These are phyloP conservation scores for Tichodroma muraria DNA, from an alignment of 2,113 vertebrate species.

Conservation along the genomic window DNA sequence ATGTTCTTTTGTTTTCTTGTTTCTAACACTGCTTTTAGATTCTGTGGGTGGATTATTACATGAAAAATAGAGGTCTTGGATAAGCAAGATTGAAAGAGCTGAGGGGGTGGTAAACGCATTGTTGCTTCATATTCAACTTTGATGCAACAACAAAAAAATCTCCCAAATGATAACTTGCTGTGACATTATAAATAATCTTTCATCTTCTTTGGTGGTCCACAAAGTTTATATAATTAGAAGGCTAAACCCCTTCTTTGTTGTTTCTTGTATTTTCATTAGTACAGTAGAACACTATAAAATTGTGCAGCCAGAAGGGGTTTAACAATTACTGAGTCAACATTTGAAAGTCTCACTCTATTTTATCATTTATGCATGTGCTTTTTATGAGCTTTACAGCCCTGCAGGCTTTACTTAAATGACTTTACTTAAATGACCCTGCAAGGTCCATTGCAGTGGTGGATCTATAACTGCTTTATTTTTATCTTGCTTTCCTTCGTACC, in stretches of 20 bases:
- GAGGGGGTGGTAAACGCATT: slow-evolving; percentile 24
- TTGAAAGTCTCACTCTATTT: slow-evolving; percentile 64
- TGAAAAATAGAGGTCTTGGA: slow-evolving; percentile 21
- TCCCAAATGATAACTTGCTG: slow-evolving; percentile 61
- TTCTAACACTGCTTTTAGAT: slow-evolving; percentile 17
- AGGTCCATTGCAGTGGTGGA: slow-evolving; percentile 23
- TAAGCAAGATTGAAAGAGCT: slow-evolving; percentile 29
- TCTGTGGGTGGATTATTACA: slow-evolving; percentile 30
- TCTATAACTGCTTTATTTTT: slow-evolving; percentile 9
- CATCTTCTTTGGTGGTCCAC: slow-evolving; percentile 71
- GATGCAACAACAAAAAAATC: slow-evolving; percentile 43
- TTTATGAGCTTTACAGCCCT: slow-evolving; percentile 64
- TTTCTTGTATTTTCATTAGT: slow-evolving; percentile 66
- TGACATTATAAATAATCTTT: slow-evolving; percentile 67
- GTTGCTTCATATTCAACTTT: slow-evolving; percentile 60
- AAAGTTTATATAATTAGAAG: slow-evolving; percentile 64
- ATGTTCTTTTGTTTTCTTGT: not conserved
- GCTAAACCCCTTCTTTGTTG: slow-evolving; percentile 57
- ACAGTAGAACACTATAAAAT: slow-evolving; percentile 69
- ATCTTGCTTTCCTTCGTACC: not conserved
- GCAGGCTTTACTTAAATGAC: slow-evolving; percentile 54
- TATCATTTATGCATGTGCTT: slow-evolving; percentile 67
- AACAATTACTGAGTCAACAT: slow-evolving; percentile 66
- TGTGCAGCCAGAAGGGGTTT: slow-evolving; percentile 62
- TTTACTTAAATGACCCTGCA: too few species aligned